A percentile compares a stretch with the other conserved stretches of the same genome.
Evolutionary conservation across 2,888 invertebrate genomes (phyloP).

Genomic region (Rhagonycha fulva): DNA sequence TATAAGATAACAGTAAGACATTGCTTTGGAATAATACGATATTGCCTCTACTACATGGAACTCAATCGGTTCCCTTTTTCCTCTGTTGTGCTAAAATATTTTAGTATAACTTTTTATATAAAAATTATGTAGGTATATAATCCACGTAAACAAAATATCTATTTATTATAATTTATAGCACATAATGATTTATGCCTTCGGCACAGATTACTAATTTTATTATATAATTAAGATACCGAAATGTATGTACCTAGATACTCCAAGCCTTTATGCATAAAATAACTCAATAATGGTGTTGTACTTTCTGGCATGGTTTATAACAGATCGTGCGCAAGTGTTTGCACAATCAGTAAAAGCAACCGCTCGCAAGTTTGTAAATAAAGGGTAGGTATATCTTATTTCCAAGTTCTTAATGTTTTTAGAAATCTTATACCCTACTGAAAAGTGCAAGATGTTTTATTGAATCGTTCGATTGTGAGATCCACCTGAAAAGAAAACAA

Average conservation of each 20-base stretch:
- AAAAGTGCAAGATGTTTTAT: slow-evolving; percentile 17
- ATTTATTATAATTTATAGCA: background rate
- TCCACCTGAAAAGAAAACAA: slow-evolving; percentile 21
- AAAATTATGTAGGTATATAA: too few species aligned
- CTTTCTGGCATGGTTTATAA: slow-evolving; percentile 4
- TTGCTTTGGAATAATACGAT: too few species aligned
- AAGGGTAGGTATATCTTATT: slow-evolving; percentile 7
- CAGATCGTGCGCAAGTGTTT: slow-evolving; percentile 9
- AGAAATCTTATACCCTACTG: slow-evolving; percentile 10
- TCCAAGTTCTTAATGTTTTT: slow-evolving; percentile 17
- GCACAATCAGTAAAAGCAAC: slow-evolving; percentile 7
- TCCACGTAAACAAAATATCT: too few species aligned
- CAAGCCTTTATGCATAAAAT: background rate
- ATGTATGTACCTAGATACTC: background rate
- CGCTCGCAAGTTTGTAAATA: slow-evolving; percentile 11
- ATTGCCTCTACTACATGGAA: too few species aligned
- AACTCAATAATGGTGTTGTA: background rate
- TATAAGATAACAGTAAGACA: too few species aligned
- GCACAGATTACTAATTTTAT: background rate
- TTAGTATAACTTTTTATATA: too few species aligned
- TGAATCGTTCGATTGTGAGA: slow-evolving; percentile 11
- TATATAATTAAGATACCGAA: background rate
- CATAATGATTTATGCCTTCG: background rate
- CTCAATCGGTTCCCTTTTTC: too few species aligned
- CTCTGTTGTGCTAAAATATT: too few species aligned